Base-by-base conservation (phyloP, 2,888 invertebrate genomes). In the Heliconius hortense region DNA sequence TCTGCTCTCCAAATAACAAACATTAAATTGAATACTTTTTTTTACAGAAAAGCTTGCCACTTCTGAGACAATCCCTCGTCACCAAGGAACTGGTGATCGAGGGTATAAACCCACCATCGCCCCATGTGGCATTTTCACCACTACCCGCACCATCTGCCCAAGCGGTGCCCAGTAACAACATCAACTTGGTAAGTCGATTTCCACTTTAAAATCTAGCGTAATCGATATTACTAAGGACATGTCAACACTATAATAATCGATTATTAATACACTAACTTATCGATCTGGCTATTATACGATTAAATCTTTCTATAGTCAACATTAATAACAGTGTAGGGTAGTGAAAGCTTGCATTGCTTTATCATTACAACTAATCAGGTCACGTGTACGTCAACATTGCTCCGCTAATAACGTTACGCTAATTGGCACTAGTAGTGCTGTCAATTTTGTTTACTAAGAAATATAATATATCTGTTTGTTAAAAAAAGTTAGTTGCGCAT, bases 81-180 rank as follows among this genome's bases (percentile, higher is more conserved):
- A 97, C 96, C 63, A 97, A 97, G 90, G 98, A 98, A 92, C 95
- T 99, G 87, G 96, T 97, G 48, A 99, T 99, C 84, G 99, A 99
- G 82, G 99, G 99, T 21, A 98, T 99, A 84, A 96, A 97, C 87
- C 97, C 99, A 15, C 99, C 99, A 24, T 96, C 97, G 31, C 94
- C 96, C 0, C 89, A 89, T 77, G 81, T 92, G 2, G 93, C 89
- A 0, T 93, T 90, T 80, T 83, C 89, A 0, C 84, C 77, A 4
- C 82, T 89, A 3, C 83, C 88, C 0, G 81, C 87, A 2, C 87
- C 88, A 0, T 75, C 83, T 1, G 89, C 87, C 72, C 86, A 88
- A 1, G 82, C 87, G 1, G 77, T 89, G 8, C 81, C 86, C 8
- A 78, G 86, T 31, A 79, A 86, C 53, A 88, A 90, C 80, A 78